phyloP scores from a whole-genome alignment of 1,140 invertebrate species.

The Scaptomyza hsui region DNA sequence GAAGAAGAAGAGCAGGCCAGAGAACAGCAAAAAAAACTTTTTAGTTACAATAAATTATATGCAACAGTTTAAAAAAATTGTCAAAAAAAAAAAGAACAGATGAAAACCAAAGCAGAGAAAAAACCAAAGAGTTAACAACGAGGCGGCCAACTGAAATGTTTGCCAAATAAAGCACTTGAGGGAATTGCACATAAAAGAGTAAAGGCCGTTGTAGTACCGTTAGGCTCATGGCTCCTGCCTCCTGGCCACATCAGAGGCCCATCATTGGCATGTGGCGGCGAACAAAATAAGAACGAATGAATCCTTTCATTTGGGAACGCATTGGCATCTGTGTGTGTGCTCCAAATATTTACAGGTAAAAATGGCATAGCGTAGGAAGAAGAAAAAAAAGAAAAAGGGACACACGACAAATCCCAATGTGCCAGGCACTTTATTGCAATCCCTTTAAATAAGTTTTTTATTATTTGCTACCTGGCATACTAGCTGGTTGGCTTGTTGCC shows the following conservation, averaged over 20 bases:
- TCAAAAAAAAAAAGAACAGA: constrained; percentile 20
- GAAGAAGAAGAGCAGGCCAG: constrained; percentile 25
- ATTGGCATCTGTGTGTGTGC: constrained; percentile 9
- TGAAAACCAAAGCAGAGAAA: constrained; percentile 28
- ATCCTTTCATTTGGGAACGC: constrained; percentile 73
- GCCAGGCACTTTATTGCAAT: constrained; percentile 81
- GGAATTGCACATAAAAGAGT: constrained; percentile 75
- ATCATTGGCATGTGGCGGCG: constrained; percentile 71
- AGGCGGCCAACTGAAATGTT: constrained; percentile 52
- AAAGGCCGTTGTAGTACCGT: not conserved
- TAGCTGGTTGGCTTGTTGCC: not conserved
- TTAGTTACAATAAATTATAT: constrained; percentile 83
- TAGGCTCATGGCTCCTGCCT: constrained; percentile 10
- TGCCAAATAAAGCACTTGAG: constrained; percentile 81
- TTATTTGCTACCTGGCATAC: constrained; percentile 20
- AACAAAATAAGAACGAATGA: constrained; percentile 38
- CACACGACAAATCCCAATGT: constrained; percentile 73
- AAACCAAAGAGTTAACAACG: constrained; percentile 71
- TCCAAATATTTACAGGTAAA: constrained; percentile 72
- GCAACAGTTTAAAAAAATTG: constrained; percentile 70
- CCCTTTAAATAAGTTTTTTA: constrained; percentile 78
- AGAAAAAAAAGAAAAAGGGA: not conserved
- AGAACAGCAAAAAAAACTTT: constrained; percentile 44
- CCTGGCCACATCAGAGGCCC: constrained; percentile 39
- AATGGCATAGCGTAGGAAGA: constrained; percentile 55